Evolutionary conservation across 2,113 vertebrate species (phyloP).

Genomic region (Ploceus nigricollis): DNA sequence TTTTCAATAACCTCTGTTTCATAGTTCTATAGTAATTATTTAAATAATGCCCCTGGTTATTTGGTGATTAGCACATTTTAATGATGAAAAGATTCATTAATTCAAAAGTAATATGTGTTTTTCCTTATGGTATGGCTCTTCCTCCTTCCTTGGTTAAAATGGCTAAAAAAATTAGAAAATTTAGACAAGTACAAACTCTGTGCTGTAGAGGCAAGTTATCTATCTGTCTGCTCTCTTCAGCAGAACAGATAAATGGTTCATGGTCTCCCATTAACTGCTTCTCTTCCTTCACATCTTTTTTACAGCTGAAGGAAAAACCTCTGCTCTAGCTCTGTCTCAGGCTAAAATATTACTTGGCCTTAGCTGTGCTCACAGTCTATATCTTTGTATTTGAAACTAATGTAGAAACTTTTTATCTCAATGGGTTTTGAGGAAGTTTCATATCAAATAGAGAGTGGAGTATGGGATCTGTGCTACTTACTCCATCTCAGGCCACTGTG

Average conservation of each 20-base stretch:
- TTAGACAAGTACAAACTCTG: neutral
- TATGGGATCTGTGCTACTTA: neutral
- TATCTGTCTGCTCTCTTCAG: neutral
- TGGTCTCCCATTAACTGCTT: neutral
- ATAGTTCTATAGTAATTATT: constrained; percentile 1
- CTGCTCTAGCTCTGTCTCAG: neutral
- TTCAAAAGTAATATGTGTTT: neutral
- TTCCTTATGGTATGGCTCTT: neutral
- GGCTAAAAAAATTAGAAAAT: neutral
- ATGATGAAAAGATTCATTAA: neutral
- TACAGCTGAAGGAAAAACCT: neutral
- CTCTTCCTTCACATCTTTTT: neutral
- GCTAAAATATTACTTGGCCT: neutral
- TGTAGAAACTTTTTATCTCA: neutral
- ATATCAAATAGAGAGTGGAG: neutral
- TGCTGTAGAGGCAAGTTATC: neutral
- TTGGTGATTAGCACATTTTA: neutral
- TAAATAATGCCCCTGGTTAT: neutral
- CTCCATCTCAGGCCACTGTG: neutral
- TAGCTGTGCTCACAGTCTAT: neutral
- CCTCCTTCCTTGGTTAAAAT: neutral
- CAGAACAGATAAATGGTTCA: neutral
- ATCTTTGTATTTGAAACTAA: accelerated
- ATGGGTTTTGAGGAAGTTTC: neutral
- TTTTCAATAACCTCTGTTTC: constrained; percentile 16